Conservation (phyloP, 2,888 invertebrate species). For the Melipona bicolor region DNA sequence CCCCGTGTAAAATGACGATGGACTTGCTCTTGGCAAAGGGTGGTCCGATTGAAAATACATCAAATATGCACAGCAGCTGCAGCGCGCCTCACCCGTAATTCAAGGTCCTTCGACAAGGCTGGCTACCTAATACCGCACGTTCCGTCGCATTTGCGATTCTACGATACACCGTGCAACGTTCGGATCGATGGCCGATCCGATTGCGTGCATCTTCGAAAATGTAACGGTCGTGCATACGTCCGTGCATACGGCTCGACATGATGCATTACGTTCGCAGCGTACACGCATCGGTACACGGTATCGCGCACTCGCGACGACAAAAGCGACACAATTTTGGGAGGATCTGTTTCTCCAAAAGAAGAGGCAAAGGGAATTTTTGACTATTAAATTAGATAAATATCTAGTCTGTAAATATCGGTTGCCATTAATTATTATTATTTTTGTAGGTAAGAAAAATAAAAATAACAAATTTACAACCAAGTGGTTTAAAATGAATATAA, state of each 20-base stretch:
- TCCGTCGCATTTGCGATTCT: constrained; percentile 14
- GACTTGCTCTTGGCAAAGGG: constrained; percentile 27
- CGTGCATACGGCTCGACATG: not conserved
- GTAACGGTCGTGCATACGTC: not conserved
- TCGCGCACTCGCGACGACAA: too few species aligned
- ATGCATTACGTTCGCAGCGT: not conserved
- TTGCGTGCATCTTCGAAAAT: constrained; percentile 14
- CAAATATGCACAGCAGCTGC: constrained; percentile 32
- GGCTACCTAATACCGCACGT: constrained; percentile 7
- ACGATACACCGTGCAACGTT: not conserved
- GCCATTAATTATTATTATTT: too few species aligned
- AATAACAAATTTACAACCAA: too few species aligned
- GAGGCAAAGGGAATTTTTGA: too few species aligned
- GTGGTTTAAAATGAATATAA: too few species aligned
- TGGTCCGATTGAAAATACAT: constrained; percentile 50
- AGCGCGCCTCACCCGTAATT: constrained; percentile 46
- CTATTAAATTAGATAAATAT: too few species aligned
- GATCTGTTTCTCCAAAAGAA: too few species aligned
- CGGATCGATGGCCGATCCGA: constrained; percentile 6
- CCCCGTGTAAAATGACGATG: constrained; percentile 24
- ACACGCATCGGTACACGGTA: too few species aligned
- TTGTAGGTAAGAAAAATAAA: too few species aligned
- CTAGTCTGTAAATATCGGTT: too few species aligned
- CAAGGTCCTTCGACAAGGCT: constrained; percentile 39
- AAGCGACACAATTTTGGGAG: too few species aligned